Conservation (phyloP, 2,113 vertebrate genomes). For the Lichenostomus cassidix region DNA sequence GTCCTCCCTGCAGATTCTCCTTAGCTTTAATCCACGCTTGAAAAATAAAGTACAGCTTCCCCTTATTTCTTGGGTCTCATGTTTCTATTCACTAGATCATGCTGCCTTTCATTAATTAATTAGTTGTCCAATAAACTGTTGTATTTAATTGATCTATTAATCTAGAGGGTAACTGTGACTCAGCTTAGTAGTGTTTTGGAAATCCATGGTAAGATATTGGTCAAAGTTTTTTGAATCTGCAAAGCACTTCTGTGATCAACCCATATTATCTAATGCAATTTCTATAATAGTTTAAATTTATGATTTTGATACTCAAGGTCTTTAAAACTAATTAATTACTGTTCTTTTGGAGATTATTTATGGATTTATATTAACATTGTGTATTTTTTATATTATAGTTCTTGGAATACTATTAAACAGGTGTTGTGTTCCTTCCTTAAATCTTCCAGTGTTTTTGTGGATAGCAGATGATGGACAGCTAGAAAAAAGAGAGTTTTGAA, state of each 20-base stretch:
- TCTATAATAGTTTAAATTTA: background rate
- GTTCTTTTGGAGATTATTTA: background rate
- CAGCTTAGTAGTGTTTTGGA: background rate
- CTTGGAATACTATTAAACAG: background rate
- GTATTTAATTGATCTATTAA: background rate
- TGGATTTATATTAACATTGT: background rate
- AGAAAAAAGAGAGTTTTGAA: background rate
- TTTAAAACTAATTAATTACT: background rate
- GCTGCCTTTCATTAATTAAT: background rate
- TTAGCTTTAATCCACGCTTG: background rate
- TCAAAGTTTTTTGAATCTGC: background rate
- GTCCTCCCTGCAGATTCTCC: background rate
- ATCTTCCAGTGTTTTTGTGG: background rate
- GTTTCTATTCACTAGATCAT: background rate
- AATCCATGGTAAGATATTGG: background rate
- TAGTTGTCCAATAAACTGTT: background rate
- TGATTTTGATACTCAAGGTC: background rate
- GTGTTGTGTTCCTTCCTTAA: background rate
- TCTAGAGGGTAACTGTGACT: background rate
- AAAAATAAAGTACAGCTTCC: background rate
- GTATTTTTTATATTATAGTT: background rate
- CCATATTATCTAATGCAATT: background rate
- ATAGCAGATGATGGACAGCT: background rate
- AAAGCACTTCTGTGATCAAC: background rate
- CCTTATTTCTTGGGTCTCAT: background rate